These are phyloP conservation scores for Musca vetustissima DNA, from an alignment of 1,140 invertebrate species.

Conservation along the genomic window DNA sequence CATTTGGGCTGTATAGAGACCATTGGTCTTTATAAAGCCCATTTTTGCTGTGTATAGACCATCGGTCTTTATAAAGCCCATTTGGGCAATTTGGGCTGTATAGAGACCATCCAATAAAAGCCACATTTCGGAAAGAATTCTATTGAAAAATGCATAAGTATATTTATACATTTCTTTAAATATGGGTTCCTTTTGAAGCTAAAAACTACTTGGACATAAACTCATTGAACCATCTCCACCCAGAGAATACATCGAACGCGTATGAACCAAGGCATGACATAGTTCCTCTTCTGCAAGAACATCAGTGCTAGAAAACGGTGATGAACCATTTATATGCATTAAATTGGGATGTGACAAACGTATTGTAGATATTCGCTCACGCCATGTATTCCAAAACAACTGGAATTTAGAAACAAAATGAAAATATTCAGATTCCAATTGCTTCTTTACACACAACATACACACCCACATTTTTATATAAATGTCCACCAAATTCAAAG, in stretches of 20 bases:
- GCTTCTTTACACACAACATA: neutral
- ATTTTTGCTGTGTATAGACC: too few relatives aligned
- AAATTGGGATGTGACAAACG: conserved; percentile 28
- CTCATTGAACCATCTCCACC: too few relatives aligned
- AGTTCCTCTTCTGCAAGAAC: conserved; percentile 39
- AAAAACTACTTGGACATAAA: too few relatives aligned
- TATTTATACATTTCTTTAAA: too few relatives aligned
- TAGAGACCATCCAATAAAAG: too few relatives aligned
- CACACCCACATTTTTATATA: conserved; percentile 34
- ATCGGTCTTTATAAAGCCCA: too few relatives aligned
- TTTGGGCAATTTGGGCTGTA: too few relatives aligned
- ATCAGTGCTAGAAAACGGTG: conserved; percentile 49
- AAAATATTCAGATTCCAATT: neutral
- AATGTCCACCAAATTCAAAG: conserved; percentile 48
- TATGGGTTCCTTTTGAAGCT: too few relatives aligned
- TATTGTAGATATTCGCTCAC: conserved; percentile 38
- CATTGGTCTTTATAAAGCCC: too few relatives aligned
- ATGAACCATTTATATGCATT: conserved; percentile 36
- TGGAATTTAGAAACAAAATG: conserved; percentile 25
- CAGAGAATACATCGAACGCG: neutral
- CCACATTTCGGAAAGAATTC: too few relatives aligned
- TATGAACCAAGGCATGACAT: conserved; percentile 27
- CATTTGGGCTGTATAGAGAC: too few relatives aligned
- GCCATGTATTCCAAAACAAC: conserved; percentile 51
- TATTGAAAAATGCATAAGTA: too few relatives aligned